Base-by-base conservation (phyloP, 2,888 invertebrate genomes). In the Camptogramma bilineatum region DNA sequence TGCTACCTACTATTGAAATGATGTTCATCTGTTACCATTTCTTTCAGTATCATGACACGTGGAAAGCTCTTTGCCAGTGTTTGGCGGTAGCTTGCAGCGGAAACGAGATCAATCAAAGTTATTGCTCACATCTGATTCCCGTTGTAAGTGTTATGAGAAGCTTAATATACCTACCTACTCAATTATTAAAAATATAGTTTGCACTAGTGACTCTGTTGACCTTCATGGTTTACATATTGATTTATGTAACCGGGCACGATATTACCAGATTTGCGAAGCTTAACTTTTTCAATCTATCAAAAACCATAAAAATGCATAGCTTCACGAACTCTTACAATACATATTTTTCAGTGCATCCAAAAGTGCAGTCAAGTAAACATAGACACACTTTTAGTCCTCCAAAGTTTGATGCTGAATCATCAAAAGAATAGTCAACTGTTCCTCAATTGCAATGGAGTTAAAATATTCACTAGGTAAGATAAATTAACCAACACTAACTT, bases 41-140 rank as follows among this genome's bases (percentile, higher is more conserved):
- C 55, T 78, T 74, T 50, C 73, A 93, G 93, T 79, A 82, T 62
- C 83, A 84, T 67, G 88, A 90, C 42, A 84, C 85, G 4, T 90
- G 88, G 91, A 81, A 76, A 47, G 83, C 88, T 0, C 80, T 93
- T 7, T 93, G 93, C 69, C 81, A 79, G 9, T 84, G 90, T 66
- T 75, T 92, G 2, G 80, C 85, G 9, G 85, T 87, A 64, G 73
- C 81, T 5, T 92, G 91, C 64, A 73, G 76, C 2, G 79, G 76
- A 19, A 78, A 75, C 7, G 73, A 81, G 58, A 67, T 70, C 0
- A 93, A 91, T 71, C 90, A 93, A 73, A 83, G 76, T 24, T 84
- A 82, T 60, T 88, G 90, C 69, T 82, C 87, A 0, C 84, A 88
- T 70, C 77, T 93, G n/a, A 78, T 93, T 44, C 85, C 89, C 42